Evolutionary conservation across 2,888 invertebrate species (phyloP), one percentile per base, ranked within the genome.

Genomic region (Callinectes sapidus): DNA sequence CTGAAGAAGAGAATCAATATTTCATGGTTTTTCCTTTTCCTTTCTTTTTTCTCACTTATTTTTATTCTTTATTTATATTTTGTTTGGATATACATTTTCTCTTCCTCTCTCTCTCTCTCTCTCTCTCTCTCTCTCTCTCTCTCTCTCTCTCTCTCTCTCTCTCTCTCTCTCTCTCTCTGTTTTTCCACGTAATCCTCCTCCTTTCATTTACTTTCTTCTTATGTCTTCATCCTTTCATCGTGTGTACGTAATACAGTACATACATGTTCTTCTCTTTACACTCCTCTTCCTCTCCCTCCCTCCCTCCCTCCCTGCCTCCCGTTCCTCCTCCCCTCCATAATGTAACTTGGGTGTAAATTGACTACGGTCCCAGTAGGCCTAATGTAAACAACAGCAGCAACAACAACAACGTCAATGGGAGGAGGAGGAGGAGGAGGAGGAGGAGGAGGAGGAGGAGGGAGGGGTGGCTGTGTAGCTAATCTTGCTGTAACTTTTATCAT

Each of bases 401-500:
- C 42, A 18, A n/a, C 18, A 54, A n/a, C 66, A 42, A 90, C 48
- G 10, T n/a, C 28, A 55, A 55, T 2, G 28, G 86, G n/a, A n/a
- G 13, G 86, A 87, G 35, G 48, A 39, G 48, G 39, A 39, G 86
- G 48, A n/a, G 23, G 86, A 87, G 39, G 28, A 48, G 48, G 39
- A 39, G 39, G n/a, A 28, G 28, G 86, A 48, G n/a, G 54, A 42
- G 23, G 87, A 48, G 48, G 35, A 35, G 18, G 87, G 48, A 66
- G 71, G 48, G 32, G 87, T 87, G 90, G 48, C 90, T 54, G 48
- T 42, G 28, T 42, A 91, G 61, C 88, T 88, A 91, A 91, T 91
- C 91, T 88, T 61, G 54, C 91, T 39, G 88, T 91, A 88, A 91
- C 87, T 86, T 91, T 88, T 91, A 88, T 91, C 91, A 39, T 87